Evolutionary conservation across 92 coral and sea anemone genomes (phyloP), one percentile per base, ranked within the genome.

Genomic region (Isaurus tuberculatus): DNA sequence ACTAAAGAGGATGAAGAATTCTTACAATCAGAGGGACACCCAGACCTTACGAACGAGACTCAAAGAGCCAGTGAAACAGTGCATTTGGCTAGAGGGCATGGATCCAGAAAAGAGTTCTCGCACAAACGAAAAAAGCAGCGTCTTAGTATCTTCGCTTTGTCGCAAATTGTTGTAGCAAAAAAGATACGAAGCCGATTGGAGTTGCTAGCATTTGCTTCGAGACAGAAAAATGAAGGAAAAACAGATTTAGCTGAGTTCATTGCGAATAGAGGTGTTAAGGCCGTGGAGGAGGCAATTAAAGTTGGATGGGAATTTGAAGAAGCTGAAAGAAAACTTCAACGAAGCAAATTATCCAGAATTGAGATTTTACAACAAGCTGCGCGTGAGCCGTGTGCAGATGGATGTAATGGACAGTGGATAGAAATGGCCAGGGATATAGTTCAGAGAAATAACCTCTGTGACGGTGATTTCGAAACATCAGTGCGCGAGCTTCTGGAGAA

Each of bases 221-320:
- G 32, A 15, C 90, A 87, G 46, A 74, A 80, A 32, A 57, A 55
- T 20, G 90, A 81, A 72, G 86, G 86, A 0, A 87, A 87, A 57
- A 87, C 69, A 14, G 86, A 87, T 43, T 51, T 87, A 8, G 86
- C 86, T 1, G 75, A 87, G 32, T 69, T 79, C 16, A 79, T 86
- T 14, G 89, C 85, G 8, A 86, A 86, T 29, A 23, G 80, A 16
- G 86, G 86, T 0, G 22, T 23, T 19, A 80, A 86, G 64, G 73
- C 32, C 4, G 86, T 86, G 4, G 64, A 86, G 3, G 86, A 80
- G 55, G 90, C 90, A 32, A 34, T 86, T 17, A 17, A 63, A 23
- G 86, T 86, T 10, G 83, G 90, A 5, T 81, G 83, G 71, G 77
- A 80, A 29, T 16, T 81, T 61, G 80, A 60, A 0, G 60, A 81